A percentile compares a stretch with the other conserved stretches of the same genome.
Conservation (phyloP, 2,797 vertebrate genomes). For the Myioborus melanocephalus region DNA sequence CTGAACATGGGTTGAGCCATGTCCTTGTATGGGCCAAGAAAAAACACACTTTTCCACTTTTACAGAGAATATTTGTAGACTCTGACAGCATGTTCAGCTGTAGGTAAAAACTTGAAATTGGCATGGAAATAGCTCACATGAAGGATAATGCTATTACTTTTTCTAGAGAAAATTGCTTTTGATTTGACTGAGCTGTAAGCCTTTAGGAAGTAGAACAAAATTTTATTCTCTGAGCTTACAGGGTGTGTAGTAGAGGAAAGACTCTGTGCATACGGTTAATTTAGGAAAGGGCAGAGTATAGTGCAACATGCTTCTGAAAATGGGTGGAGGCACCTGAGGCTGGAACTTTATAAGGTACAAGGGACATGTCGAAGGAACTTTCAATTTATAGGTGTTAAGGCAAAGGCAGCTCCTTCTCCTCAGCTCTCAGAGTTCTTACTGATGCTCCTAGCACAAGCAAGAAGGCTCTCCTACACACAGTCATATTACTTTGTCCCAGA, state of each 20-base stretch:
- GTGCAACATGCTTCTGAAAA: not conserved
- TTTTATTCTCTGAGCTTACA: not conserved
- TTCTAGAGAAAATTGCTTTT: slow-evolving; percentile 21
- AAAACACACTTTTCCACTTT: not conserved
- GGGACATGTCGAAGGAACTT: not conserved
- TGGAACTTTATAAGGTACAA: not conserved
- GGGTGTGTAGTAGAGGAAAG: not conserved
- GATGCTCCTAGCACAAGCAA: not conserved
- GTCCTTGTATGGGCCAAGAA: not conserved
- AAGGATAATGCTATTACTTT: slow-evolving; percentile 20
- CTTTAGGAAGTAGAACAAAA: not conserved
- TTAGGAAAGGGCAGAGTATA: not conserved
- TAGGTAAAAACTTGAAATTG: slow-evolving; percentile 38
- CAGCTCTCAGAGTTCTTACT: not conserved
- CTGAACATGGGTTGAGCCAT: not conserved
- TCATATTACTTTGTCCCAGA: not conserved
- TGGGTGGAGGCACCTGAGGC: not conserved
- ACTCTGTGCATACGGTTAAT: not conserved
- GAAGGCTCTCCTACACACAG: not conserved
- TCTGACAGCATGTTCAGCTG: not conserved
- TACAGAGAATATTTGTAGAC: not conserved
- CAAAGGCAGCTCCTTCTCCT: not conserved
- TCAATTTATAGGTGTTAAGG: not conserved
- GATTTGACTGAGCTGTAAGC: not conserved
- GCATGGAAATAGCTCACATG: slow-evolving; percentile 8